These are phyloP conservation scores for Drosophila infuscata DNA, from an alignment of 2,888 invertebrate genomes.

Conservation along the genomic window DNA sequence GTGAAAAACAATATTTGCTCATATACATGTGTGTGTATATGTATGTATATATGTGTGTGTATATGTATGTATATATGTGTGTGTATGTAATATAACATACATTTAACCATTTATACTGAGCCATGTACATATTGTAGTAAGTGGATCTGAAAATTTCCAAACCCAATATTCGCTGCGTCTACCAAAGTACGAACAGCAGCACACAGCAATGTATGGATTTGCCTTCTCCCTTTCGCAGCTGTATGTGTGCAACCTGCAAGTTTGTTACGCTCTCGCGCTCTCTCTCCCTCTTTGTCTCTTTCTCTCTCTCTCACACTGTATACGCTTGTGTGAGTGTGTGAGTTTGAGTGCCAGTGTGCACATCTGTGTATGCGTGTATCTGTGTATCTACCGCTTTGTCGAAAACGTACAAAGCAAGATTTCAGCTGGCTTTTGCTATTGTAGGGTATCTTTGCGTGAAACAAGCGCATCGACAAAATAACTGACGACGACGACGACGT, in stretches of 20 bases:
- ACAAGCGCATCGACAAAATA: slow-evolving; percentile 27
- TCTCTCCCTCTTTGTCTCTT: not conserved
- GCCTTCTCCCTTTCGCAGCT: slow-evolving; percentile 42
- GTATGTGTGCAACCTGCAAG: slow-evolving; percentile 22
- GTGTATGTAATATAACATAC: not conserved
- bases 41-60: too few relatives aligned
- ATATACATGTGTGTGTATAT: too few relatives aligned
- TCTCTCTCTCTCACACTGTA: not conserved
- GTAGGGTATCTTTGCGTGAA: slow-evolving; percentile 53
- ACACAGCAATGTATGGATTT: slow-evolving; percentile 17
- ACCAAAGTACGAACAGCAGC: slow-evolving; percentile 8
- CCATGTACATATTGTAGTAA: slow-evolving; percentile 5
- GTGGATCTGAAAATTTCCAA: slow-evolving; percentile 35
- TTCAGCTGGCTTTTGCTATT: slow-evolving; percentile 36
- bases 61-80: too few relatives aligned
- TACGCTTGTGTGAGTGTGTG: slow-evolving; percentile 8
- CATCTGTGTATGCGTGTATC: slow-evolving; percentile 1
- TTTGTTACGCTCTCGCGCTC: slow-evolving; percentile 44
- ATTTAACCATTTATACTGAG: slow-evolving; percentile 6
- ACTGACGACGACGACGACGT: not conserved
- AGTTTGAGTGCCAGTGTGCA: not conserved
- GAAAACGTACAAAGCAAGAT: slow-evolving; percentile 17
- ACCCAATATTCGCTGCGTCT: slow-evolving; percentile 23
- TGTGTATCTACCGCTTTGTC: slow-evolving; percentile 35
- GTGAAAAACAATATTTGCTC: not conserved